Evolutionary conservation across 2,113 vertebrate species (phyloP), one percentile per base, ranked within the genome.

Genomic region (Microcebus murinus): DNA sequence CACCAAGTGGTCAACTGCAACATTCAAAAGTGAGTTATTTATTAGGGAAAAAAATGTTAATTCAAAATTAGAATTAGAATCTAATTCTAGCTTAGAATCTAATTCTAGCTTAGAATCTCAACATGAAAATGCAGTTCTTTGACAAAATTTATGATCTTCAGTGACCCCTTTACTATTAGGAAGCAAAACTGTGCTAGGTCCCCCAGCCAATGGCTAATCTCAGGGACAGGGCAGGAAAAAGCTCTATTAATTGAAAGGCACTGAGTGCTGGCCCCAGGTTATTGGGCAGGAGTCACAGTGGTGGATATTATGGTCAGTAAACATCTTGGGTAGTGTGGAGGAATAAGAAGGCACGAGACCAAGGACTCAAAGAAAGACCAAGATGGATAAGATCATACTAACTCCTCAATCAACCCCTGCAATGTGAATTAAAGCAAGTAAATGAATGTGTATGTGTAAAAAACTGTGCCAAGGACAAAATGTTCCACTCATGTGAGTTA

Each of bases 261-360:
- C 21, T 94, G 18, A 36, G 11, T 6, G 4, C 10, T 65, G n/a
- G n/a, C 39, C 80, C 59, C 61, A 14, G 14, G 10, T 39, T 25
- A 48, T 18, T 31, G 23, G 36, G 45, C 27, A 8, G 45, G 71
- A 36, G 29, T 70, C 61, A 36, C 11, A 18, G 13, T 13, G n/a
- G 39, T 1, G 4, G 42, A 0, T 20, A 3, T 4, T 12, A 17
- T 9, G 80, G n/a, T 31, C 11, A n/a, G 13, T 7, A 6, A 1
- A 14, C 10, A 7, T 13, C 23, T 52, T 57, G 45, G 9, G 45
- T 0, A 52, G 23, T 0, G 17, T 52, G 65, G 45, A 81, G 67
- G 25, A 73, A 79, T 67, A 50, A 34, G 63, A 68, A 77, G 27
- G 39, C 42, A 80, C 14, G 34, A 50, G 29, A 14, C 11, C 23